Evolutionary conservation across 1,140 invertebrate species (phyloP).

Genomic region (Neotoxoptera formosana): DNA sequence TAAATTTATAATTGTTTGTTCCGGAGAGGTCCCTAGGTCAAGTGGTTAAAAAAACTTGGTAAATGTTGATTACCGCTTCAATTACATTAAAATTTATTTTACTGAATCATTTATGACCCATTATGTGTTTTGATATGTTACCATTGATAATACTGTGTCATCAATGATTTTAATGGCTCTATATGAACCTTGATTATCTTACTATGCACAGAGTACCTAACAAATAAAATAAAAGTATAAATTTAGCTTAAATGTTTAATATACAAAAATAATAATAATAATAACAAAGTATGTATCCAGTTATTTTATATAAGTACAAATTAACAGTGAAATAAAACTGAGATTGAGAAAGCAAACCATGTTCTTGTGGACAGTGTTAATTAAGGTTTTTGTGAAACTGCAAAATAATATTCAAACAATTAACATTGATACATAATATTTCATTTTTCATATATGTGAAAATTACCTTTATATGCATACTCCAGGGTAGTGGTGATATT

Average conservation of each 20-base stretch:
- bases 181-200: background rate
- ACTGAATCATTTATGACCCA: background rate
- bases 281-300: background rate
- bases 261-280: background rate
- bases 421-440: background rate
- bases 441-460: background rate
- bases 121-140: background rate
- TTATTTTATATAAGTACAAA: background rate
- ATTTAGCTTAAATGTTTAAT: background rate
- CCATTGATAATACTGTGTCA: background rate
- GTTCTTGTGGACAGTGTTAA: background rate
- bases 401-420: background rate
- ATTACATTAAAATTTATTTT: background rate
- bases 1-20: background rate
- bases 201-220: background rate
- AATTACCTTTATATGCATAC: constrained; percentile 87
- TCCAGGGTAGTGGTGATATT: constrained; percentile 91
- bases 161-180: background rate
- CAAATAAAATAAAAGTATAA: background rate
- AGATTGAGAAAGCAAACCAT: background rate
- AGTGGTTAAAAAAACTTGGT: background rate
- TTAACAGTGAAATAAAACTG: background rate
- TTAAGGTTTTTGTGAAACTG: constrained; percentile 41
- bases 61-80: background rate
- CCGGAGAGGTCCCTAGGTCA: background rate